Percentiles rank a stretch among this genome's conserved stretches.
Evolutionary conservation across 2,113 vertebrate species (phyloP).

Genomic region (Brachyhypopomus gauderio): DNA sequence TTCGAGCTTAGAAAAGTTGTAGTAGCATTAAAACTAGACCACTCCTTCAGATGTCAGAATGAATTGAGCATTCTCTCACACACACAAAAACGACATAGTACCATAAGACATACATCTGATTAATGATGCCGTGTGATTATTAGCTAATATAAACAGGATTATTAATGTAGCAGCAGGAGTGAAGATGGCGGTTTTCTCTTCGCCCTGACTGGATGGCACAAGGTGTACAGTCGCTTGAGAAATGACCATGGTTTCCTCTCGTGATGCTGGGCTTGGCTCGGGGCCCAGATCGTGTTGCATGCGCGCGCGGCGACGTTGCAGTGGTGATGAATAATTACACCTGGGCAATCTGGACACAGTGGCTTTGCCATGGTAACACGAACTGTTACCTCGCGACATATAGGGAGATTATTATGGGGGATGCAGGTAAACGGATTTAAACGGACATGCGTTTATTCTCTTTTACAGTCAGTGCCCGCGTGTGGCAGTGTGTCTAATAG

Average conservation of each 20-base stretch:
- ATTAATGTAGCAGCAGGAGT: background rate
- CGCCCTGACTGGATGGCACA: background rate
- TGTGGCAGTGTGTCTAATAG: no score
- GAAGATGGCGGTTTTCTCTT: background rate
- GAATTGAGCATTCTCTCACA: no score
- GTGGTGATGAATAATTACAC: conserved; percentile 8
- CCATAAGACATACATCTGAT: background rate
- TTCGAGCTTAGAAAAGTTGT: no score
- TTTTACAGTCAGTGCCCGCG: background rate
- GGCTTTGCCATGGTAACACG: background rate
- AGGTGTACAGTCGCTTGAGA: background rate
- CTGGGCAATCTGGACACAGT: background rate
- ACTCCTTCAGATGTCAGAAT: no score
- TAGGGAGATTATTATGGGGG: background rate
- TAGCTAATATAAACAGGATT: background rate
- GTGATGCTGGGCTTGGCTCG: background rate
- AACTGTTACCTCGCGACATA: conserved; percentile 1
- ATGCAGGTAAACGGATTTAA: background rate
- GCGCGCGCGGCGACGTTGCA: background rate
- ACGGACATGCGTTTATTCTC: background rate
- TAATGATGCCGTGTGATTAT: no score
- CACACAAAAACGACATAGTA: no score
- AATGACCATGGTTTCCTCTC: background rate
- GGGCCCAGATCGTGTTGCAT: background rate
- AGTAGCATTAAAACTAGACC: no score